Evolutionary conservation across 2,888 invertebrate genomes (phyloP), one percentile per base, ranked within the genome.

Genomic region (Podotricha telesiphe): DNA sequence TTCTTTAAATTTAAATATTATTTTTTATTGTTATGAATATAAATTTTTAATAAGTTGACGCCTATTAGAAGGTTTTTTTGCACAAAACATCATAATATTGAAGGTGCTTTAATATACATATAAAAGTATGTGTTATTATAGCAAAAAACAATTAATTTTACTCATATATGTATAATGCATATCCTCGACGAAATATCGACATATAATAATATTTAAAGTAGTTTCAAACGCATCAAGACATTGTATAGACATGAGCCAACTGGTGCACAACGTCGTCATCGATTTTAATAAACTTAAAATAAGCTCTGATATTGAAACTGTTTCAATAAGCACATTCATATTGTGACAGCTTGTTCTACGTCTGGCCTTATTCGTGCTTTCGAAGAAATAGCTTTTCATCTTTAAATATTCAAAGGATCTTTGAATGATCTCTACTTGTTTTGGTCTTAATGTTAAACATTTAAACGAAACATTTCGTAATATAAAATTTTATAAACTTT

Each of bases 241-340:
- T 53, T 28, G 10, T 8, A 34, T 34, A 53, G 34, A n/a, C 28
- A 34, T 10, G 13, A 0, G 53, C 53, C 51, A 53, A 34, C 42
- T 42, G 58, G 20, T 42, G 19, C 42, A 1, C 58, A 10, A 22
- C 15, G 40, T 42, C 20, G 37, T 1, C 42, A 4, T 20, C 15
- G 8, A 58, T 58, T 42, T 42, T 58, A 58, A 40, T 22, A 40
- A 40, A n/a, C 42, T 37, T 58, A 20, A 58, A 58, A 58, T 58
- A 58, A 58, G 42, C 42, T 22, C 58, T 55, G n/a, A 42, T 58
- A 58, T 42, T 42, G 58, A 15, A 58, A 58, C 8, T n/a, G 13
- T 42, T 58, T 58, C 42, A 42, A 42, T 42, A 42, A 58, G 58
- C 58, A 28, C 28, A 7, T 40, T 56, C 37, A 20, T 40, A 58